Evolutionary conservation across 1,140 invertebrate species (phyloP).

Genomic region (Platyscapa corneri): DNA sequence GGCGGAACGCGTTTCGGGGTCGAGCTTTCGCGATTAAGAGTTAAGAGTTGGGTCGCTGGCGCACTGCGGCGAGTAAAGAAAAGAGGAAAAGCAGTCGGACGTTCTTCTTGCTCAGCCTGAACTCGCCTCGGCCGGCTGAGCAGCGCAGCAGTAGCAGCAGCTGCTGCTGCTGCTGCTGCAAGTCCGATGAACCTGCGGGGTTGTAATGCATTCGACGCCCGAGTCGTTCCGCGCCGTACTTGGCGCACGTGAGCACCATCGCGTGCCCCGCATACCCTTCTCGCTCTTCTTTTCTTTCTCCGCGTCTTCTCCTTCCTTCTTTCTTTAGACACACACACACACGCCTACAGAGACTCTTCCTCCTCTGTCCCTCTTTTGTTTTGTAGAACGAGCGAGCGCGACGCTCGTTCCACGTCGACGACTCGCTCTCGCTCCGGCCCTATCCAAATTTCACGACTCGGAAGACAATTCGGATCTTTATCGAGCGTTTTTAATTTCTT

Average conservation of each 20-base stretch:
- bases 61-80: not conserved
- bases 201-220: constrained; percentile 67
- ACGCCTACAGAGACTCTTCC: too few species aligned
- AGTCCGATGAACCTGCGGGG: constrained; percentile 73
- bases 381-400: not conserved
- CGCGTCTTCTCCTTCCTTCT: constrained; percentile 18
- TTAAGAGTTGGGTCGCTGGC: not conserved
- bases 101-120: constrained; percentile 8
- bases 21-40: too few species aligned
- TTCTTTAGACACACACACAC: too few species aligned
- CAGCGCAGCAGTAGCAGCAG: not conserved
- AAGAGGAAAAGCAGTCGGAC: constrained; percentile 6
- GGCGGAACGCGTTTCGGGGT: not conserved
- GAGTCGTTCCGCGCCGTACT: constrained; percentile 64
- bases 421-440: not conserved
- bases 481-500: not conserved
- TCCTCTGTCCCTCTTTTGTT: not conserved
- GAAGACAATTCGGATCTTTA: not conserved
- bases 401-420: not conserved
- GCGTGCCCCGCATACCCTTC: constrained; percentile 70
- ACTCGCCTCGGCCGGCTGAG: constrained; percentile 55
- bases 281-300: constrained; percentile 51
- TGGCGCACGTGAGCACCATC: constrained; percentile 70
- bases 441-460: not conserved
- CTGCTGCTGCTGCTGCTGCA: constrained; percentile 45